Evolutionary conservation across 2,888 invertebrate genomes (phyloP).

Genomic region (Creontiades dilutus): DNA sequence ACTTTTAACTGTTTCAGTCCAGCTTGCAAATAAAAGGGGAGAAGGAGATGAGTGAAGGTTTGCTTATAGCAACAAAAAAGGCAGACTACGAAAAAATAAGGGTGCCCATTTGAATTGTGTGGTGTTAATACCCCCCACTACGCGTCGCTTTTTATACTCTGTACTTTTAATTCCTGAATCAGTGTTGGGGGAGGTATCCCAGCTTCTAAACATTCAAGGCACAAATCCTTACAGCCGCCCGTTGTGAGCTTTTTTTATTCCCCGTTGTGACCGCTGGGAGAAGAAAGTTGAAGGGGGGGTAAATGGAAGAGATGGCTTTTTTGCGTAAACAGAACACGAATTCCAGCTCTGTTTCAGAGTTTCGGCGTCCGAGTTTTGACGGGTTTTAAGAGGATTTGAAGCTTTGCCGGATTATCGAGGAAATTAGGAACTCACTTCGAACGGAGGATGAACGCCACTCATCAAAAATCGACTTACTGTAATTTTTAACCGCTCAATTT

Average conservation of each 20-base stretch:
- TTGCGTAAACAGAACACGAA: conserved; percentile 5
- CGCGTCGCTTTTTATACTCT: conserved; percentile 13
- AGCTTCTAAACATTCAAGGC: conserved; percentile 48
- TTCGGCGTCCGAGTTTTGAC: not conserved
- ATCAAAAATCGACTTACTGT: not conserved
- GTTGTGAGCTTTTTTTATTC: not conserved
- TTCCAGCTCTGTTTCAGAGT: conserved; percentile 24
- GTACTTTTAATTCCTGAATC: conserved; percentile 47
- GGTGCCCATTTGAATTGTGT: conserved; percentile 44
- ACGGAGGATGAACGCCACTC: not conserved
- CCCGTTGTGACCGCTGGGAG: not conserved
- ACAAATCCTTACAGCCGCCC: conserved; percentile 28
- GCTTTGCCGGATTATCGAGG: not conserved
- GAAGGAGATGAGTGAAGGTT: conserved; percentile 41
- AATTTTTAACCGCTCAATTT: not conserved
- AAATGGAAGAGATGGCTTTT: conserved; percentile 36
- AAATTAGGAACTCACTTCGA: not conserved
- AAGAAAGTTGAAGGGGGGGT: conserved; percentile 4
- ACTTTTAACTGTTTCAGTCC: conserved; percentile 8
- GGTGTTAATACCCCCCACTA: conserved; percentile 42
- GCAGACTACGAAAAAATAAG: not conserved
- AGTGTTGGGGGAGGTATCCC: not conserved
- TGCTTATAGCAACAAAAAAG: not conserved
- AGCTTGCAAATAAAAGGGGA: not conserved
- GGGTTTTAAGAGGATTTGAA: conserved; percentile 13